Conservation (phyloP, 2,888 invertebrate species). For the Orchestes rusci region DNA sequence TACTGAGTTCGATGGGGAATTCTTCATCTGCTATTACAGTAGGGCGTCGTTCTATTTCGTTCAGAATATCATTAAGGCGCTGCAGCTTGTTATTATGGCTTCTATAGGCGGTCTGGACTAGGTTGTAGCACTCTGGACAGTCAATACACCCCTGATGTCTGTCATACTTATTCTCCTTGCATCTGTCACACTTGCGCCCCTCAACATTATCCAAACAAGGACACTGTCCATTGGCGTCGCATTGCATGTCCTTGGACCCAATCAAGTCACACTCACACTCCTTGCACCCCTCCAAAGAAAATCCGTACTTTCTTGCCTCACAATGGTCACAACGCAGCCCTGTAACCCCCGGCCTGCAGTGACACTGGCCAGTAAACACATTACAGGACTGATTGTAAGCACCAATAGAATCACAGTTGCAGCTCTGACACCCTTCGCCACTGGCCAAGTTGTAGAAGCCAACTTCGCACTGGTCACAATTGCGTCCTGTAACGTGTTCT, state of each 20-base stretch:
- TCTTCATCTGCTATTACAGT: constrained; percentile 86
- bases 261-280: constrained; percentile 85
- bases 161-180: constrained; percentile 94
- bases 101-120: constrained; percentile 83
- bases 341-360: constrained; percentile 82
- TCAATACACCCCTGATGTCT: constrained; percentile 82
- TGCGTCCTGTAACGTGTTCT: constrained; percentile 69
- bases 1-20: constrained; percentile 76
- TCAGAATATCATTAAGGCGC: constrained; percentile 66
- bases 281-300: constrained; percentile 71
- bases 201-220: constrained; percentile 84
- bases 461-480: constrained; percentile 78
- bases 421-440: constrained; percentile 81
- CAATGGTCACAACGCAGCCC: constrained; percentile 74
- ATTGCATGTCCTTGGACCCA: constrained; percentile 84
- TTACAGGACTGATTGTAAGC: constrained; percentile 82
- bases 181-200: constrained; percentile 89
- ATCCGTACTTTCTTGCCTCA: constrained; percentile 74
- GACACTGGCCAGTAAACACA: constrained; percentile 76
- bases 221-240: constrained; percentile 82
- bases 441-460: constrained; percentile 79
- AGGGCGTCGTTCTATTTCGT: constrained; percentile 86
- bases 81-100: constrained; percentile 65
- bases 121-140: constrained; percentile 92
- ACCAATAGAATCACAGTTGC: constrained; percentile 85